Evolutionary conservation across 2,888 invertebrate genomes (phyloP), one percentile per base, ranked within the genome.

Genomic region (Malthinus seriepunctatus): DNA sequence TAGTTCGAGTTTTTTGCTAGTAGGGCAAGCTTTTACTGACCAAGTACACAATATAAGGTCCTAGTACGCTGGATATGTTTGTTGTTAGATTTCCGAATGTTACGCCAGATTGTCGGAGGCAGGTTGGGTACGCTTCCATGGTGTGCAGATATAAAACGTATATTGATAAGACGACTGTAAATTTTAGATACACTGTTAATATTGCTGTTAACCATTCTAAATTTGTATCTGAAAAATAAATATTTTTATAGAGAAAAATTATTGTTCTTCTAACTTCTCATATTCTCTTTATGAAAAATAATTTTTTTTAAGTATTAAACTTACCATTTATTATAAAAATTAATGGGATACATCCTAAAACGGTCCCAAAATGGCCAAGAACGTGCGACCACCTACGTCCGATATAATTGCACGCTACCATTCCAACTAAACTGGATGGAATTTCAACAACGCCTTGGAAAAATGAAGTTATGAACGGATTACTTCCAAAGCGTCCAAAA

Each of bases 81-180:
- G 83, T 82, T 42, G 83, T 69, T 33, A 86, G 80, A 51, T 82
- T 81, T 32, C 86, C 84, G 55, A 87, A 70, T 0, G 87, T 83
- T 65, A 85, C 81, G 49, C 88, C 88, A 6, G 86, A 84, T 69
- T 87, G 86, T 14, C 88, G 78, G 32, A 88, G 76, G 65, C 84
- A 84, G 0, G 88, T 88, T 9, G 88, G 88, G 72, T 86, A 88
- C 12, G 86, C 79, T 75, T 88, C 88, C 73, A 88, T 81, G 54
- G 84, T 83, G 62, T 87, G 83, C 51, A 88, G 76, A 68, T 82
- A 84, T 23, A 83, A 82, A 11, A 83, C 79, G 67, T 85, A 85
- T 71, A 84, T 86, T 5, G 83, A 79, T 15, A 85, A 70, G 3
- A 84, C 83, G 52, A 83, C 79, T 15, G 79, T 77, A 63, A 85